Percentiles rank a stretch among this genome's conserved stretches.
Evolutionary conservation across 2,888 invertebrate genomes (phyloP).

Genomic region (Dastarcus helophoroides): DNA sequence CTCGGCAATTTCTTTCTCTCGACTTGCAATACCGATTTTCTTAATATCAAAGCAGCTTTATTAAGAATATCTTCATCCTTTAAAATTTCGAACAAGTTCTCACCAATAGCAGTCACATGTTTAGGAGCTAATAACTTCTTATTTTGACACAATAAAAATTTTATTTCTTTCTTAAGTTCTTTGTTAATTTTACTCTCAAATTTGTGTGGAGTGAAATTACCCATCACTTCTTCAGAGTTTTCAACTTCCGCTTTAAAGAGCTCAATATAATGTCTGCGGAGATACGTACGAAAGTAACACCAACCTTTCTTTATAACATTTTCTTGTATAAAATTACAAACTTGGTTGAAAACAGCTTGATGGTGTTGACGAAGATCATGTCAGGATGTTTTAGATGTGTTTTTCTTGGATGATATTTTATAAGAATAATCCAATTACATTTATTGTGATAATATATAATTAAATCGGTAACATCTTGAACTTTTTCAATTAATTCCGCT

Average conservation of each 20-base stretch:
- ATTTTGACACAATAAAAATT: conserved; percentile 18
- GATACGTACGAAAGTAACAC: conserved; percentile 19
- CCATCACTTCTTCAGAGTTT: conserved; percentile 15
- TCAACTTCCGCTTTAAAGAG: conserved; percentile 16
- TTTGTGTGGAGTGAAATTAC: conserved; percentile 1
- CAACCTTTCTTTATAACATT: conserved; percentile 20
- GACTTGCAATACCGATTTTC: conserved; percentile 15
- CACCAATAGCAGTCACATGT: conserved; percentile 8
- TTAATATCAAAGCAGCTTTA: conserved; percentile 15
- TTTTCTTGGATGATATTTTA: conserved; percentile 14
- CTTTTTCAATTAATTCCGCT: too few relatives aligned
- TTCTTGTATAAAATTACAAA: conserved; percentile 17
- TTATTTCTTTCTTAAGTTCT: conserved; percentile 1
- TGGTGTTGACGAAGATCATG: conserved; percentile 20
- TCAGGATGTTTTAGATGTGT: conserved; percentile 16
- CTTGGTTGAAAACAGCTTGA: conserved; percentile 19
- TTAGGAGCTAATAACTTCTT: conserved; percentile 20
- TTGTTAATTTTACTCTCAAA: conserved; percentile 2
- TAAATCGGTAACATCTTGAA: too few relatives aligned
- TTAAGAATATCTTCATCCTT: conserved; percentile 16
- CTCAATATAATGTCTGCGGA: conserved; percentile 19
- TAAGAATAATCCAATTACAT: conserved; percentile 15
- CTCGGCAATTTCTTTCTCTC: conserved; percentile 18
- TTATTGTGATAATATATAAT: too few relatives aligned
- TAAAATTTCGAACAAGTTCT: conserved; percentile 14